Conservation (phyloP, 2,797 vertebrate species). For the Catamblyrhynchus diadema region DNA sequence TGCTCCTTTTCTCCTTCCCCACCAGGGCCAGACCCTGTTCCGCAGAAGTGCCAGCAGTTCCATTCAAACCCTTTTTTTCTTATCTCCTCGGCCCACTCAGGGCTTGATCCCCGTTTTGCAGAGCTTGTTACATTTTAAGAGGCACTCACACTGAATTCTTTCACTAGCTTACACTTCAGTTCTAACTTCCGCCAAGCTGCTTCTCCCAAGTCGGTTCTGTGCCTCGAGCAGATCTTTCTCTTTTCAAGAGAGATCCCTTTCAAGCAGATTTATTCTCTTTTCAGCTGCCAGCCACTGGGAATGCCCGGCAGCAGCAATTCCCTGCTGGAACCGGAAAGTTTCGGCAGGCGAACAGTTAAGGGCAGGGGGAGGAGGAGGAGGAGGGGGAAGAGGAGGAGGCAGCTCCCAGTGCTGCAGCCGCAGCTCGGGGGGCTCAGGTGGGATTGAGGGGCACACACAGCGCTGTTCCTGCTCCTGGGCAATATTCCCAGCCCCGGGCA, state of each 20-base stretch:
- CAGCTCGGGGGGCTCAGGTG: background rate
- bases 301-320: background rate
- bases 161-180: fast-evolving
- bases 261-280: background rate
- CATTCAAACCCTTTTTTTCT: background rate
- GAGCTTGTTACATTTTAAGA: too few relatives aligned
- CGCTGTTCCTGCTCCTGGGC: background rate
- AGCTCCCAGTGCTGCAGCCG: background rate
- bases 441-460: background rate
- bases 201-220: fast-evolving
- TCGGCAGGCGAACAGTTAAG: slow-evolving; percentile 53
- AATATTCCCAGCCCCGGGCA: background rate
- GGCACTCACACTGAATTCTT: fast-evolving
- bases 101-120: background rate
- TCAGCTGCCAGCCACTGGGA: background rate
- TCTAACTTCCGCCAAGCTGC: fast-evolving
- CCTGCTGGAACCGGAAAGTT: slow-evolving; percentile 33
- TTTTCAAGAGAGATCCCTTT: background rate
- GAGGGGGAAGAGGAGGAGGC: background rate
- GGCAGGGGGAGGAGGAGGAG: background rate
- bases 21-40: background rate
- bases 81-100: too few relatives aligned
- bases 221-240: background rate
- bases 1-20: fast-evolving
- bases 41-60: background rate